These are phyloP conservation scores for Wasmannia auropunctata DNA, from an alignment of 1,140 invertebrate genomes.

Conservation along the genomic window DNA sequence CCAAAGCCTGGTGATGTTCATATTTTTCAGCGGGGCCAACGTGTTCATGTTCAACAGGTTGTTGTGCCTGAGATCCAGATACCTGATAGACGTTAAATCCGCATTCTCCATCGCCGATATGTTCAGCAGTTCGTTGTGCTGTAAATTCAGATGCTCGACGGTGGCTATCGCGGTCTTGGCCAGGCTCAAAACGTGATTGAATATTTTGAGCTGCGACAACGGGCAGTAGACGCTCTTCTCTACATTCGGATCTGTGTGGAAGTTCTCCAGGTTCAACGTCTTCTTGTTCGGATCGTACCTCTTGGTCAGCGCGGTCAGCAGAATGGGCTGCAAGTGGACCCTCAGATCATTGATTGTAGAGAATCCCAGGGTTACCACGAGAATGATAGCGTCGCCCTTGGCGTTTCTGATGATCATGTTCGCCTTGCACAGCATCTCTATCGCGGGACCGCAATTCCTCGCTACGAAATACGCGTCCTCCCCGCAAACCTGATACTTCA, in stretches of 20 bases:
- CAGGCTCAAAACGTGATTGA: slow-evolving; percentile 84
- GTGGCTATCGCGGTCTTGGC: slow-evolving; percentile 77
- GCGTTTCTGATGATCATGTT: slow-evolving; percentile 83
- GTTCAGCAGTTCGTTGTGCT: slow-evolving; percentile 82
- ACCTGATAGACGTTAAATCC: slow-evolving; percentile 75
- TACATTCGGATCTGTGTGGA: slow-evolving; percentile 84
- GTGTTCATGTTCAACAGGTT: slow-evolving; percentile 76
- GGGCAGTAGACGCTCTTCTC: slow-evolving; percentile 83
- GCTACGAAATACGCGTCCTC: slow-evolving; percentile 83
- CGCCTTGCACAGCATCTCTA: slow-evolving; percentile 83
- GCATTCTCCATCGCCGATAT: slow-evolving; percentile 80
- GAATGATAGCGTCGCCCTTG: slow-evolving; percentile 80
- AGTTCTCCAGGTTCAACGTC: slow-evolving; percentile 81
- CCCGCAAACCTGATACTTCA: slow-evolving; percentile 81
- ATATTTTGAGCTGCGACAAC: slow-evolving; percentile 83
- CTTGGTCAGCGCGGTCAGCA: slow-evolving; percentile 81
- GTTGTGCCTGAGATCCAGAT: slow-evolving; percentile 85
- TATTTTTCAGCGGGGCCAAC: slow-evolving; percentile 71
- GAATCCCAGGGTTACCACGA: slow-evolving; percentile 83
- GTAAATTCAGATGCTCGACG: slow-evolving; percentile 81
- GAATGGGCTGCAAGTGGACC: slow-evolving; percentile 83
- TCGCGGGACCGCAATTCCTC: slow-evolving; percentile 84
- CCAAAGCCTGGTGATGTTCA: slow-evolving; percentile 78
- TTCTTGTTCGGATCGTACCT: slow-evolving; percentile 78
- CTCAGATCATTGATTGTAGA: slow-evolving; percentile 83